Percentiles rank a stretch among this genome's conserved stretches.
Evolutionary conservation across 1,140 invertebrate species (phyloP).

Genomic region (Helicoverpa zea): DNA sequence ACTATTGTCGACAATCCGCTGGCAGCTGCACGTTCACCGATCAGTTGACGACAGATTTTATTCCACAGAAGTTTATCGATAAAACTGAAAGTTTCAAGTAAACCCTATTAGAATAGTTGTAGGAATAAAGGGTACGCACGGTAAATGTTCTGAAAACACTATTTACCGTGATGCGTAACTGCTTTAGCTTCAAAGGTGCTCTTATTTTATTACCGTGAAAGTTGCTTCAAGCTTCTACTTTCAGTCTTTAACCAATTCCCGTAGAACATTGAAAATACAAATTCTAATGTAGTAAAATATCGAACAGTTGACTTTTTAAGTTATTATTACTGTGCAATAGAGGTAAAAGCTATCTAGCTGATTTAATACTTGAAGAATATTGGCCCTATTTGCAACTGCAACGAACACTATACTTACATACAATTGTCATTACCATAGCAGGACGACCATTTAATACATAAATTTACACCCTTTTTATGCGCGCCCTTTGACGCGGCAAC

Average conservation of each 20-base stretch:
- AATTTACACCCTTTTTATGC: constrained; percentile 65
- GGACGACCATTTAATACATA: constrained; percentile 56
- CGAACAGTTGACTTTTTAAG: neutral
- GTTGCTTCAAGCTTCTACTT: constrained; percentile 6
- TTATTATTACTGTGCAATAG: neutral
- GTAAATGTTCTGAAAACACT: constrained; percentile 7
- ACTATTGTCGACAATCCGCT: constrained; percentile 71
- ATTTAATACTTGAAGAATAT: neutral
- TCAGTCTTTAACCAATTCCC: neutral
- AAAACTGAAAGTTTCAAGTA: constrained; percentile 24
- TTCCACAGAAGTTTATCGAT: constrained; percentile 15
- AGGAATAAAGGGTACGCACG: neutral
- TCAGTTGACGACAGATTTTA: constrained; percentile 5
- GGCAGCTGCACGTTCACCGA: constrained; percentile 69
- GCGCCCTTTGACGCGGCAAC: constrained; percentile 58
- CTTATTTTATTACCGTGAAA: constrained; percentile 11
- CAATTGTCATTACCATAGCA: constrained; percentile 35
- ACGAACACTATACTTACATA: constrained; percentile 49
- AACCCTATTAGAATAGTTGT: neutral
- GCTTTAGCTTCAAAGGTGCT: constrained; percentile 8
- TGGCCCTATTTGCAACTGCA: constrained; percentile 35
- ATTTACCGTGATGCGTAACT: constrained; percentile 14
- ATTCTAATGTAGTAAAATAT: neutral
- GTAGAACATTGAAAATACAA: neutral
- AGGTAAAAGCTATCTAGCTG: neutral